Evolutionary conservation across 2,113 vertebrate species (phyloP).

Genomic region (Pithys albifrons): DNA sequence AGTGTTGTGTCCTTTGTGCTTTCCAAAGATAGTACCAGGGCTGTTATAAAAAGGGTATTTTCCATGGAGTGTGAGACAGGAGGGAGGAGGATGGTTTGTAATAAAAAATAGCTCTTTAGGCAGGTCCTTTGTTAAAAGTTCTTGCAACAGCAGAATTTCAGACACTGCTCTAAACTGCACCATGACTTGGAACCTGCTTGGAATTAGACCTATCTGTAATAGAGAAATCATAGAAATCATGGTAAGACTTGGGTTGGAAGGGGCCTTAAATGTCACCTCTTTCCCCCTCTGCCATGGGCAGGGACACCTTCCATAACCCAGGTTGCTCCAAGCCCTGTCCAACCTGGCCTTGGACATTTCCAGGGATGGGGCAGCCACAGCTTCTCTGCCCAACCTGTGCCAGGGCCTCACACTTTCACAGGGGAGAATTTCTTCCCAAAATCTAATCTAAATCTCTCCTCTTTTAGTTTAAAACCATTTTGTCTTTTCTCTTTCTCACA

Average conservation of each 20-base stretch:
- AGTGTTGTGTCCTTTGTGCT: neutral
- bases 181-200: neutral
- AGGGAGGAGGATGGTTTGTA: neutral
- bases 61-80: neutral
- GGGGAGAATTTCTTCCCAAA: neutral
- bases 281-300: neutral
- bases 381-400: neutral
- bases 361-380: neutral
- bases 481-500: neutral
- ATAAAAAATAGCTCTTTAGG: neutral
- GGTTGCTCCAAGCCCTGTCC: rapidly evolving
- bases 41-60: neutral
- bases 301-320: neutral
- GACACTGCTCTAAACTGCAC: neutral
- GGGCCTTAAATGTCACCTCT: neutral
- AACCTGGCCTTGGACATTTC: rapidly evolving
- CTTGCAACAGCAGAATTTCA: neutral
- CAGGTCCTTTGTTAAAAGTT: neutral
- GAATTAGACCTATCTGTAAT: neutral
- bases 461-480: neutral
- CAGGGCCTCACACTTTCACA: neutral
- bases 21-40: neutral
- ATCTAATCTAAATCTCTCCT: neutral
- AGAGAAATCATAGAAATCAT: neutral
- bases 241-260: neutral